Conservation (phyloP, 2,888 invertebrate genomes). For the Lucinisca nassula region DNA sequence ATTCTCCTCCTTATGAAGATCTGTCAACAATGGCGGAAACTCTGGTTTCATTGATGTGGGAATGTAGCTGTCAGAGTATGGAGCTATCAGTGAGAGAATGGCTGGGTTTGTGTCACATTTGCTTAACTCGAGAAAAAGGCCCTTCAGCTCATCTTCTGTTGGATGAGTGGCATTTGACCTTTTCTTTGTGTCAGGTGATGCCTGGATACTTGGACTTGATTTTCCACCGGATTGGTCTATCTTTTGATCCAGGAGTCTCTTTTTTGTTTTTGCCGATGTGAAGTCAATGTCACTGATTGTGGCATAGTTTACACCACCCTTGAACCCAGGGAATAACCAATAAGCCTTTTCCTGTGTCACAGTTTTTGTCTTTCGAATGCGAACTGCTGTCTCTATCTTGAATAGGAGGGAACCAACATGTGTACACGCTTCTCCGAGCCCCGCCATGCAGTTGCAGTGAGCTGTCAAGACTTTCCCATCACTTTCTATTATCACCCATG, state of each 20-base stretch:
- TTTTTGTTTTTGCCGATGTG: background rate
- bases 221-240: background rate
- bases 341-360: too few species aligned
- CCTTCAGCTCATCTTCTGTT: background rate
- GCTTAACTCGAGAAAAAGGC: background rate
- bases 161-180: background rate
- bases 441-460: conserved; percentile 74
- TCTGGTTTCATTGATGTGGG: background rate
- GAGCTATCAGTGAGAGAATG: background rate
- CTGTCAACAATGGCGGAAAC: background rate
- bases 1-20: background rate
- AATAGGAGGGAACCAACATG: too few species aligned
- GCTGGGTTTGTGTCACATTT: background rate
- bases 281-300: background rate
- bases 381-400: too few species aligned
- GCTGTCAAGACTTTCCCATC: conserved; percentile 44
- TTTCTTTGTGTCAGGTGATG: background rate
- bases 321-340: too few species aligned
- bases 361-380: too few species aligned
- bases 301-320: background rate
- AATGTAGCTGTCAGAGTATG: background rate
- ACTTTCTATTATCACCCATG: conserved; percentile 14
- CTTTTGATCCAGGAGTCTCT: conserved; percentile 87
- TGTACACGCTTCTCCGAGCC: too few species aligned
- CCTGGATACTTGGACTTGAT: background rate